Evolutionary conservation across 2,113 vertebrate species (phyloP), one percentile per base, ranked within the genome.

Genomic region (Tupaia chinensis): DNA sequence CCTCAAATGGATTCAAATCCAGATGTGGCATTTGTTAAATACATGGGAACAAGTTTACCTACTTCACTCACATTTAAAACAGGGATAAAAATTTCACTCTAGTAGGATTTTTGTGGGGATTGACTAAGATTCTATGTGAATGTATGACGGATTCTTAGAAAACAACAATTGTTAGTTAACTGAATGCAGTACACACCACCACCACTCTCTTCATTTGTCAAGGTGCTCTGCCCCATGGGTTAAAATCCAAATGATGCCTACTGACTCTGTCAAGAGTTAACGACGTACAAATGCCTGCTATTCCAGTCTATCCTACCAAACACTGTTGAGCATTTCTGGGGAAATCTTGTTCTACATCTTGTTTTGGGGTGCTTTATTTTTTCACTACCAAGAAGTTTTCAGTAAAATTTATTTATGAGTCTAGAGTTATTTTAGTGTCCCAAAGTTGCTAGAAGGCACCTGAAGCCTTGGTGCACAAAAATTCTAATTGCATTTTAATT

Each of bases 401-500:
- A 93, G 72, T 23, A 65, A 80, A 87, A 94, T 3, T 78, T 61
- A 61, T 63, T 27, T 86, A 53, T 58, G 56, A 58, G 72, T 72
- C 13, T 68, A 87, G 53, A 86, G 25, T 77, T 76, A 87, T 58
- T 83, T 61, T 74, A n/a, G 19, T 76, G 23, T 44, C 23, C 16
- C 14, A 25, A 77, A 20, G 19, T 86, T 86, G 12, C 69, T 19
- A 68, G 87, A 95, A 92, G 23, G 7, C 34, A 94, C 11, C 56
- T 63, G 29, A 93, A 56, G 61, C 13, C 70, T 73, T 10, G 25
- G 11, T 14, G 23, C 76, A 60, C 65, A 60, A 76, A 83, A 86
- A 86, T 91, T 93, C 76, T 87, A 17, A 87, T 65, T 87, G 88
- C 61, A 72, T 34, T 53, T 76, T 56, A 65, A 88, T 91, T 88